These are phyloP conservation scores for Hybos culiciformis DNA, from an alignment of 2,888 invertebrate genomes.

Conservation along the genomic window DNA sequence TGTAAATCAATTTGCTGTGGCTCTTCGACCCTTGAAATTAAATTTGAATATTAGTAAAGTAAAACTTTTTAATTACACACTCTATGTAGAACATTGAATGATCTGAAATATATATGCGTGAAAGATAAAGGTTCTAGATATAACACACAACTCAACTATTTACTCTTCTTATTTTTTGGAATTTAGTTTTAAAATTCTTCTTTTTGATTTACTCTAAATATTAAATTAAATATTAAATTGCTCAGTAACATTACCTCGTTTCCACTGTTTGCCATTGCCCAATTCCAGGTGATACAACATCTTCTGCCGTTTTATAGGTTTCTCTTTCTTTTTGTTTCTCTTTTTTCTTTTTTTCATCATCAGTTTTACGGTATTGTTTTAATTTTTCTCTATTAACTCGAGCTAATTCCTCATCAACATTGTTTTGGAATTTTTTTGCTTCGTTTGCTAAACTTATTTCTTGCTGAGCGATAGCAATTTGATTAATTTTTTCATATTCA, in stretches of 20 bases:
- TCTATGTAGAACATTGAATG: no score
- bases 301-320: conserved; percentile 37
- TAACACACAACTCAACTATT: no score
- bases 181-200: no score
- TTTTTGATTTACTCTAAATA: conserved; percentile 6
- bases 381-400: conserved; percentile 33
- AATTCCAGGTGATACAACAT: conserved; percentile 48
- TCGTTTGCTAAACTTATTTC: conserved; percentile 37
- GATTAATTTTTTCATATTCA: conserved; percentile 46
- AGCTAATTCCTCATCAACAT: conserved; percentile 38
- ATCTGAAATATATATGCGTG: no score
- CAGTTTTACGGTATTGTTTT: conserved; percentile 24
- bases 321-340: conserved; percentile 37
- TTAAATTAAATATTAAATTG: conserved; percentile 1
- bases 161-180: no score
- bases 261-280: conserved; percentile 63
- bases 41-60: not conserved
- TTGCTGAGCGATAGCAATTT: conserved; percentile 38
- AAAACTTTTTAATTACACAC: not conserved
- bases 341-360: conserved; percentile 23
- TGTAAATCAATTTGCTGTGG: conserved; percentile 58
- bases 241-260: conserved; percentile 38
- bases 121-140: no score
- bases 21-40: conserved; percentile 36
- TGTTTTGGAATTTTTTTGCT: conserved; percentile 33